These are phyloP conservation scores for Rissa tridactyla DNA, from an alignment of 2,113 vertebrate genomes.

Conservation along the genomic window DNA sequence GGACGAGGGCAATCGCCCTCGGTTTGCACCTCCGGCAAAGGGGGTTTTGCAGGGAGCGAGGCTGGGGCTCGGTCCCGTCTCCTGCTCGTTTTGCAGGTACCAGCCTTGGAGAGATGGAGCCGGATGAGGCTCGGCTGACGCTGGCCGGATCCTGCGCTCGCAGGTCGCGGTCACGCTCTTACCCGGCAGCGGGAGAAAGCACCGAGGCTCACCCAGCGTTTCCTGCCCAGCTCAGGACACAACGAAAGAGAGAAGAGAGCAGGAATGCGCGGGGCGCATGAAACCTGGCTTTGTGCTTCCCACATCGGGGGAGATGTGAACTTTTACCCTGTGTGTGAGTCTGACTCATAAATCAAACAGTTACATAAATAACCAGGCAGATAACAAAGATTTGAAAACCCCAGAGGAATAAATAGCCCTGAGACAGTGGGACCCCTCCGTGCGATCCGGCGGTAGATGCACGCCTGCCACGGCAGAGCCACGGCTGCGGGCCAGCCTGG, in stretches of 20 bases:
- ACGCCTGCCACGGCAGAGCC: background rate
- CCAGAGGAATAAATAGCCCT: background rate
- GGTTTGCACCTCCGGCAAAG: background rate
- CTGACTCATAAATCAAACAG: constrained; percentile 65
- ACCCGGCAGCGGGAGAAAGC: background rate
- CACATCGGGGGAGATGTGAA: constrained; percentile 19
- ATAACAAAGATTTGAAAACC: background rate
- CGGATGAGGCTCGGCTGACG: accelerated
- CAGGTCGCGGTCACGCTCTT: accelerated
- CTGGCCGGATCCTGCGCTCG: background rate
- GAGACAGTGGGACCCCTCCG: background rate
- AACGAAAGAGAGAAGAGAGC: background rate
- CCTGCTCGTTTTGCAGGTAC: background rate
- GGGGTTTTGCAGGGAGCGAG: background rate
- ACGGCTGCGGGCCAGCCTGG: background rate
- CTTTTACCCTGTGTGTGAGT: constrained; percentile 26
- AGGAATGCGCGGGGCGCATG: background rate
- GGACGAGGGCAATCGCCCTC: background rate
- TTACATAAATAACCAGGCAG: background rate
- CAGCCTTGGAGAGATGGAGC: background rate
- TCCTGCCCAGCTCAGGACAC: background rate
- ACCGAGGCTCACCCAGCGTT: background rate
- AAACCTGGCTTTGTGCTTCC: constrained; percentile 30
- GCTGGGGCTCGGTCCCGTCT: background rate
- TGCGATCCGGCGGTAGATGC: background rate